Evolutionary conservation across 2,797 vertebrate species (phyloP), one percentile per base, ranked within the genome.

Genomic region (Lutjanus argentimaculatus): DNA sequence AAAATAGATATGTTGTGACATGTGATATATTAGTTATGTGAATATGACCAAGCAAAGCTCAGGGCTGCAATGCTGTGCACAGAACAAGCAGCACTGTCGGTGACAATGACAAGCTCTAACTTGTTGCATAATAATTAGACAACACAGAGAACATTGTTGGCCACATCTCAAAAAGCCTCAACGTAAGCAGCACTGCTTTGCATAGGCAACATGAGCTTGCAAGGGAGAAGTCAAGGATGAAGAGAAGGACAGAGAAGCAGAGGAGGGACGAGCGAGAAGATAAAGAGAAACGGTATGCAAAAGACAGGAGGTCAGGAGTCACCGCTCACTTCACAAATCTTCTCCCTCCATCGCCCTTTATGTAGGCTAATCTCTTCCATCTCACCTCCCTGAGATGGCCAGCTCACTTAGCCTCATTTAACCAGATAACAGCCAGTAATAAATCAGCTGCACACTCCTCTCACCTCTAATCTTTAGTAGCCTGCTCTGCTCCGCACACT

Each of bases 351-450:
- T 84, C 55, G 45, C 80, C 79, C 83, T 91, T 88, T 85, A 86
- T 92, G 78, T 91, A 83, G 84, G 77, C 84, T 93, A 91, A 93
- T 92, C 92, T 89, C 84, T 85, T 92, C 86, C 93, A 94, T 93
- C 92, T 85, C 89, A 76, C 90, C 85, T 92, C 87, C 85, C 77
- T 48, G 72, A 75, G 78, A 82, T 72, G 75, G 83, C 85, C 86
- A 2, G 52, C 87, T 89, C 88, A 92, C 90, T 93, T 92, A 86
- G 89, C 92, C 89, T 91, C 87, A 80, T 94, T 93, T 94, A 92
- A 90, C 88, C 91, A 91, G 83, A 78, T 86, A 89, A 92, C 66
- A 56, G 84, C 72, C 63, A 15, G 85, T 83, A 84, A 94, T 94
- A 91, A 91, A 93, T 94, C 92, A 91, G 86, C 75, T 22, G 63